phyloP scores from a whole-genome alignment of 2,888 invertebrate species.

The Lasioglossum oenotherae region DNA sequence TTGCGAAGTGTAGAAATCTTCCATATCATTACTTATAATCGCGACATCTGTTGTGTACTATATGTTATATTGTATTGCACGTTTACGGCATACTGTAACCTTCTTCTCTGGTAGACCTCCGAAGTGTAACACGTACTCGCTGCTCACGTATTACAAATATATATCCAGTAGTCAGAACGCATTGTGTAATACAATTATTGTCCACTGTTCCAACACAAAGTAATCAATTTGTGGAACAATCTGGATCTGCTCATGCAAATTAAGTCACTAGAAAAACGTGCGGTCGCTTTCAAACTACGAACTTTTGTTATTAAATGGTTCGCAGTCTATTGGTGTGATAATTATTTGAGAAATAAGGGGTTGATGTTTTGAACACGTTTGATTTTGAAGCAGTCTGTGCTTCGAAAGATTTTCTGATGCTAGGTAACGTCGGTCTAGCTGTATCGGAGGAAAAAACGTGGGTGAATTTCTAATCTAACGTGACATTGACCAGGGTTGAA shows the following conservation, averaged over 20 bases:
- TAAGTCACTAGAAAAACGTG: background rate
- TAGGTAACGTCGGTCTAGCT: background rate
- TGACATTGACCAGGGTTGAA: conserved; percentile 70
- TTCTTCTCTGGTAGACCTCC: too few relatives aligned
- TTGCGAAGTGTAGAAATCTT: background rate
- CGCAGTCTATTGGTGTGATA: background rate
- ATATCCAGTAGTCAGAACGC: too few relatives aligned
- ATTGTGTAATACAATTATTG: too few relatives aligned
- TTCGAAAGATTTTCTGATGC: conserved; percentile 8
- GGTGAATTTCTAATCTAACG: conserved; percentile 62
- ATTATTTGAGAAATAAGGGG: background rate
- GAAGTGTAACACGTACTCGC: too few relatives aligned
- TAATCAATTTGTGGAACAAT: background rate
- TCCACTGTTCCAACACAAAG: too few relatives aligned
- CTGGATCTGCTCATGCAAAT: background rate
- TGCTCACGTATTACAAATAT: too few relatives aligned
- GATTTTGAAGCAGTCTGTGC: background rate
- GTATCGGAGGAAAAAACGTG: conserved; percentile 43
- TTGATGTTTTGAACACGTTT: background rate
- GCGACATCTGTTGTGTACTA: too few relatives aligned
- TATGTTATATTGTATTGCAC: too few relatives aligned
- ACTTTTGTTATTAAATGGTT: background rate
- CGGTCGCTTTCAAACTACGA: too few relatives aligned
- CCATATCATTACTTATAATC: too few relatives aligned
- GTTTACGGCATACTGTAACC: too few relatives aligned